Percentiles rank a stretch among this genome's conserved stretches.
These are phyloP conservation scores for Drosophila algonquin DNA, from an alignment of 2,888 invertebrate species.

Conservation along the genomic window DNA sequence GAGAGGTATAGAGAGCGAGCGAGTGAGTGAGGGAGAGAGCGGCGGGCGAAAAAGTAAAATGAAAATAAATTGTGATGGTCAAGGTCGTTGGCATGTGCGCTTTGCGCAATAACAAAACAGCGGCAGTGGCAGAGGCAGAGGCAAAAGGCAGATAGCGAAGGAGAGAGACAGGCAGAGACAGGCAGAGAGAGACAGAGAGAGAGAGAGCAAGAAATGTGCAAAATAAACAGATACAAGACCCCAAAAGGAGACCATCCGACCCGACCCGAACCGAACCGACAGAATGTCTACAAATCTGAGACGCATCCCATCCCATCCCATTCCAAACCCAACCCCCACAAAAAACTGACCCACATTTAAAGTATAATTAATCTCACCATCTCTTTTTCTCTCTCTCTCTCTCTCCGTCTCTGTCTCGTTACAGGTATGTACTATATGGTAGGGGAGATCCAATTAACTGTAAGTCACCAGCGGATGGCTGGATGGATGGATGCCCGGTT, in stretches of 20 bases:
- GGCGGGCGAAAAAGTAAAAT: conserved; percentile 66
- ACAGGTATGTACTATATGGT: conserved; percentile 46
- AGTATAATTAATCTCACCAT: conserved; percentile 22
- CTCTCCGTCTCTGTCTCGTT: conserved; percentile 7
- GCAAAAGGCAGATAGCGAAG: conserved; percentile 18
- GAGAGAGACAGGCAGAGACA: conserved; percentile 4
- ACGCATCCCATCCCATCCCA: not conserved
- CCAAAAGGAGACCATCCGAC: conserved; percentile 7
- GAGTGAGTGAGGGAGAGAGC: conserved; percentile 21
- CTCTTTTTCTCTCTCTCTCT: not conserved
- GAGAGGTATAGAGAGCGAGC: conserved; percentile 31
- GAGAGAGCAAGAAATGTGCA: conserved; percentile 40
- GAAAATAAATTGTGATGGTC: conserved; percentile 82
- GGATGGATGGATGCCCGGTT: conserved; percentile 11
- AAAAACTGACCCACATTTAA: conserved; percentile 24
- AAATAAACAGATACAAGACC: conserved; percentile 46
- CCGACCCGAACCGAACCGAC: conserved; percentile 2
- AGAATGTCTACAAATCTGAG: conserved; percentile 30
- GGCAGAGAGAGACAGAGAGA: conserved; percentile 11
- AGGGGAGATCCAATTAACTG: conserved; percentile 32
- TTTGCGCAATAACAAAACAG: conserved; percentile 67
- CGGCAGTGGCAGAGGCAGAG: conserved; percentile 24
- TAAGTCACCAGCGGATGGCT: conserved; percentile 30
- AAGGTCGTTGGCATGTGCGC: conserved; percentile 80
- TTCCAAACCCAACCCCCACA: not conserved